Percentiles rank a stretch among this genome's conserved stretches.
phyloP scores from a whole-genome alignment of 2,888 invertebrate species.

The Thyatira batis region DNA sequence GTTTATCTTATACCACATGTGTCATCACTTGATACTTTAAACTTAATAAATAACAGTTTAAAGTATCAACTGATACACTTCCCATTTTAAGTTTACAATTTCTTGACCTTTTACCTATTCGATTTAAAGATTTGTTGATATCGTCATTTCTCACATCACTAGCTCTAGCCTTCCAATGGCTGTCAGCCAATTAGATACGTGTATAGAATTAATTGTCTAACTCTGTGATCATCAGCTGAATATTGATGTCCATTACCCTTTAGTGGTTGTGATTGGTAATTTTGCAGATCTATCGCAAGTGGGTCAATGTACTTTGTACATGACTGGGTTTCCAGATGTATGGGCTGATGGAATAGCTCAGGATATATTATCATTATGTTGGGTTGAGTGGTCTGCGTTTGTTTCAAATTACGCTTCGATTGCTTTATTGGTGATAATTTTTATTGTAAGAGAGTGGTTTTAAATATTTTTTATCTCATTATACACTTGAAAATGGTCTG shows the following conservation, averaged over 20 bases:
- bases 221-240: conserved; percentile 32
- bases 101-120: not conserved
- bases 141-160: not conserved
- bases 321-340: conserved; percentile 14
- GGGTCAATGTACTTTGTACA: conserved; percentile 36
- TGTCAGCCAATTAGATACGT: conserved; percentile 48
- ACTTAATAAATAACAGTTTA: not conserved
- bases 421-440: not conserved
- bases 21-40: not conserved
- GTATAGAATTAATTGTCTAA: conserved; percentile 41
- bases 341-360: conserved; percentile 2
- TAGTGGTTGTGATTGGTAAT: conserved; percentile 21
- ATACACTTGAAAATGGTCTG: no score
- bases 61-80: no score
- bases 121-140: not conserved
- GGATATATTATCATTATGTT: conserved; percentile 2
- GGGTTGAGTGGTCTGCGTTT: not conserved
- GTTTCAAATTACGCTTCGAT: not conserved
- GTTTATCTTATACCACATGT: not conserved
- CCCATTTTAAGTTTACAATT: no score
- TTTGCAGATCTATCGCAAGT: conserved; percentile 23
- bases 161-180: conserved; percentile 11
- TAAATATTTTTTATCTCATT: no score
- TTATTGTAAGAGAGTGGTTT: not conserved
- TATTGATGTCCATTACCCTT: conserved; percentile 39